These are phyloP conservation scores for Hypsibius dujardini DNA, from an alignment of 1,140 invertebrate genomes.

Conservation along the genomic window DNA sequence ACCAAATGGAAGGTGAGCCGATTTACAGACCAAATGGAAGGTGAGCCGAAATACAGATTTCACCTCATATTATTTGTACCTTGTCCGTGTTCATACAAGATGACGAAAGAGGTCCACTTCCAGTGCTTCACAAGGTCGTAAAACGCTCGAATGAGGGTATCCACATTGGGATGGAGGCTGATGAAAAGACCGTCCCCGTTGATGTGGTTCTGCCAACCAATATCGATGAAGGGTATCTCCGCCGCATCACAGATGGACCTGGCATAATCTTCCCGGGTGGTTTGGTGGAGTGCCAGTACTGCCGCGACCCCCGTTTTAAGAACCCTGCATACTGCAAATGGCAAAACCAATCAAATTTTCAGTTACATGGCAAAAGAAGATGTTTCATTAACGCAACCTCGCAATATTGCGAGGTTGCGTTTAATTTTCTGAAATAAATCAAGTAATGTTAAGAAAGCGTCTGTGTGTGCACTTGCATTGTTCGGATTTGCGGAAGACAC, in stretches of 20 bases:
- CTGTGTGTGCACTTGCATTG: background rate
- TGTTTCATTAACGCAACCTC: no score
- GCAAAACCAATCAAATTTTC: no score
- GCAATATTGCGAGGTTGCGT: no score
- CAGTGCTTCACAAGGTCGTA: constrained; percentile 68
- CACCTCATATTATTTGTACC: constrained; percentile 34
- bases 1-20: no score
- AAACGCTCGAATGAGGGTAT: constrained; percentile 70
- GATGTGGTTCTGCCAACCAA: constrained; percentile 64
- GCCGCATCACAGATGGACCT: constrained; percentile 87
- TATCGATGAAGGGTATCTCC: constrained; percentile 84
- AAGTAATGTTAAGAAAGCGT: background rate
- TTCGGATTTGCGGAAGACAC: background rate
- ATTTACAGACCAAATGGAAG: background rate
- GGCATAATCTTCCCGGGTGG: constrained; percentile 64
- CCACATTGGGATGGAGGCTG: constrained; percentile 81
- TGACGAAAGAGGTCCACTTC: constrained; percentile 81
- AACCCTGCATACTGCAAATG: constrained; percentile 62
- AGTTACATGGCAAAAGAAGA: no score
- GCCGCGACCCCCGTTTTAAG: constrained; percentile 68
- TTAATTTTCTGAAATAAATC: no score
- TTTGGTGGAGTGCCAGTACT: constrained; percentile 66
- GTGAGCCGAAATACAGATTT: constrained; percentile 18
- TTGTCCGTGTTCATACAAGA: constrained; percentile 85
- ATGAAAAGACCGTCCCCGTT: constrained; percentile 52